Conservation (phyloP, 1,140 invertebrate genomes). For the Magallana angulata region DNA sequence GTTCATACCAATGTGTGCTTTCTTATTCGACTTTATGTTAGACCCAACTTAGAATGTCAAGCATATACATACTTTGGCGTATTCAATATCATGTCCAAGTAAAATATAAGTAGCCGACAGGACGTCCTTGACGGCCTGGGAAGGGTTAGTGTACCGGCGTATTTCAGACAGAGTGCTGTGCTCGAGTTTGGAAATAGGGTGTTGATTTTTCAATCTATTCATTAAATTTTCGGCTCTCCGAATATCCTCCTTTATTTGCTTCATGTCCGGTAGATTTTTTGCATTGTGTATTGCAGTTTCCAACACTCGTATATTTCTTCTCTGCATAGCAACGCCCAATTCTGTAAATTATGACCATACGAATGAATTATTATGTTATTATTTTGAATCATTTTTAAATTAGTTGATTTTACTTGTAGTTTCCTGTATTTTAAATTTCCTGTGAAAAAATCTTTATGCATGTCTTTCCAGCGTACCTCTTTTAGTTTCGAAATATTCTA, state of each 20-base stretch:
- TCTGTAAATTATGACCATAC: neutral
- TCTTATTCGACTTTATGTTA: too few species aligned
- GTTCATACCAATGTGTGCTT: too few species aligned
- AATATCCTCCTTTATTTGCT: constrained; percentile 49
- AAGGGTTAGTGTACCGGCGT: constrained; percentile 45
- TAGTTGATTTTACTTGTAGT: neutral
- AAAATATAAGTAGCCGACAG: constrained; percentile 49
- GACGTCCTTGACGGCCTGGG: constrained; percentile 44
- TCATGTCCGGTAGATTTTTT: constrained; percentile 37
- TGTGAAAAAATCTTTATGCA: neutral
- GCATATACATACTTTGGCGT: constrained; percentile 34
- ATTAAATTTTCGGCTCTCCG: constrained; percentile 42
- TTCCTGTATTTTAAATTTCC: neutral
- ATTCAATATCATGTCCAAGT: constrained; percentile 51
- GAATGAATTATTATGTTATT: too few species aligned
- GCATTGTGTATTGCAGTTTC: constrained; percentile 46
- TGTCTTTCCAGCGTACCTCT: constrained; percentile 35
- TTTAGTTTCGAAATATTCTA: constrained; percentile 48
- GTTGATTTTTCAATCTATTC: constrained; percentile 40
- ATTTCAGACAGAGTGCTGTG: constrained; percentile 44
- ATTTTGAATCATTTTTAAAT: too few species aligned
- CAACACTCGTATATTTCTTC: constrained; percentile 46
- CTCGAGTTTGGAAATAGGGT: constrained; percentile 51
- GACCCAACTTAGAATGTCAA: neutral
- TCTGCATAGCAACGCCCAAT: constrained; percentile 42